Base-by-base conservation (phyloP, 2,797 vertebrate species). In the Gadopsis marmoratus region DNA sequence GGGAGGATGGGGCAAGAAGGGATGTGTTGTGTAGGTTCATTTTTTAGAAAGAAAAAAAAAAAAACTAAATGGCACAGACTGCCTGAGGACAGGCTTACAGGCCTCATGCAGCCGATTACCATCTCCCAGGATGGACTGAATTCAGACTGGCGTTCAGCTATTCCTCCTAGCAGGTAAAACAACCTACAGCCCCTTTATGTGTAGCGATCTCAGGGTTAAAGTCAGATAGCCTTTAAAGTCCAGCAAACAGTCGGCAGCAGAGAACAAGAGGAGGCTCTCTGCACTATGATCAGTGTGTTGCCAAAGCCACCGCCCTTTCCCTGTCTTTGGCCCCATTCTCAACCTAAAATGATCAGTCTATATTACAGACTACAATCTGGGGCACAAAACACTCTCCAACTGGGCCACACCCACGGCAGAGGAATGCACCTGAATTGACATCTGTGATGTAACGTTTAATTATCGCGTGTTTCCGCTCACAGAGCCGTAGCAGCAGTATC, bases 281-380 rank as follows among this genome's bases (percentile, higher is more conserved):
- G 85, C 84, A 48, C 86, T 78, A 19, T 76, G 81, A 89, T 83
- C 78, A 73, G 80, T 23, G 64, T 21, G 69, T 73, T 85, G 75
- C 86, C 78, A 89, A 82, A 89, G 89, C 92, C 89, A 58, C 89
- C 90, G 86, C 92, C 92, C 91, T 90, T 86, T 82, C 78, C 80
- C 83, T 66, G 86, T 85, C 82, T 91, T 89, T 90, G 88, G 92
- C 89, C 86, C 78, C 35, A 59, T 87, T 91, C 87, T 77, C 81
- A 85, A 86, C 77, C 82, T 73, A 71, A 92, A 91, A 88, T 79
- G 82, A 89, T 89, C 88, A 67, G 77, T 86, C 81, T 89, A 26
- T 79, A 71, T 78, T 78, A 72, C 77, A 83, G 79, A 81, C 87
- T 88, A 43, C 83, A 86, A 88, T 90, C 87, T 90, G 79, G 88